Percentiles rank a stretch among this genome's conserved stretches.
These are phyloP conservation scores for Drosophila austrosaltans DNA, from an alignment of 2,888 invertebrate genomes.

Conservation along the genomic window DNA sequence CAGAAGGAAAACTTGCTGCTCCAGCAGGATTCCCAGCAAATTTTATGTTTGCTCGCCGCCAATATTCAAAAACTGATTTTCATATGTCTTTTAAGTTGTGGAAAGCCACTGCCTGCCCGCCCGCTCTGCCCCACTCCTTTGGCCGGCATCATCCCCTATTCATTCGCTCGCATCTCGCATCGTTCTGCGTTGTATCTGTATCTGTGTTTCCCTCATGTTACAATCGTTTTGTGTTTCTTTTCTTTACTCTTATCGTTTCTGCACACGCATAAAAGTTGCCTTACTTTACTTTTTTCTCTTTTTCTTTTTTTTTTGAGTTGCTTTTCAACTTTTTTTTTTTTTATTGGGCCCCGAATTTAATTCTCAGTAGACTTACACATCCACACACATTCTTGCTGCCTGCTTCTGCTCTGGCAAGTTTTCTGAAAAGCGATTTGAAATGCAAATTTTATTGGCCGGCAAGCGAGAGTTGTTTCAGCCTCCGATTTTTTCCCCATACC, in stretches of 20 bases:
- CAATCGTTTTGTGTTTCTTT: conserved; percentile 1
- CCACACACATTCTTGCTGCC: conserved; percentile 18
- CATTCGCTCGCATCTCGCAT: too few species aligned
- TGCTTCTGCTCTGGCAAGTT: conserved; percentile 45
- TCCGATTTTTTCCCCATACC: not conserved
- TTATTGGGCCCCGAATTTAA: conserved; percentile 72
- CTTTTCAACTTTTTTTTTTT: conserved; percentile 61
- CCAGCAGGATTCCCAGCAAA: conserved; percentile 43
- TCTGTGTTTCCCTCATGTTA: conserved; percentile 34
- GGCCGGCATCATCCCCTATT: too few species aligned
- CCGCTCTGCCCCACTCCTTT: not conserved
- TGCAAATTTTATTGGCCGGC: conserved; percentile 75
- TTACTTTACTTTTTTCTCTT: conserved; percentile 47
- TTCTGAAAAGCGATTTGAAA: conserved; percentile 72
- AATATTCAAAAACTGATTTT: conserved; percentile 76
- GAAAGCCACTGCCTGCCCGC: conserved; percentile 15
- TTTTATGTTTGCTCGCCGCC: conserved; percentile 63
- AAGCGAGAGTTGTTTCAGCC: conserved; percentile 12
- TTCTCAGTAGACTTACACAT: conserved; percentile 43
- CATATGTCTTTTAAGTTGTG: conserved; percentile 74
- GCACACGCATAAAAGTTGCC: conserved; percentile 76
- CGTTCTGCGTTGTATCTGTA: conserved; percentile 22
- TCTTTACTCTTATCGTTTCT: conserved; percentile 62
- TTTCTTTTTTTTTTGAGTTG: conserved; percentile 57
- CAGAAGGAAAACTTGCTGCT: conserved; percentile 44